A percentile compares a stretch with the other conserved stretches of the same genome.
phyloP scores from a whole-genome alignment of 2,797 vertebrate species.

The Harpagifer antarcticus region DNA sequence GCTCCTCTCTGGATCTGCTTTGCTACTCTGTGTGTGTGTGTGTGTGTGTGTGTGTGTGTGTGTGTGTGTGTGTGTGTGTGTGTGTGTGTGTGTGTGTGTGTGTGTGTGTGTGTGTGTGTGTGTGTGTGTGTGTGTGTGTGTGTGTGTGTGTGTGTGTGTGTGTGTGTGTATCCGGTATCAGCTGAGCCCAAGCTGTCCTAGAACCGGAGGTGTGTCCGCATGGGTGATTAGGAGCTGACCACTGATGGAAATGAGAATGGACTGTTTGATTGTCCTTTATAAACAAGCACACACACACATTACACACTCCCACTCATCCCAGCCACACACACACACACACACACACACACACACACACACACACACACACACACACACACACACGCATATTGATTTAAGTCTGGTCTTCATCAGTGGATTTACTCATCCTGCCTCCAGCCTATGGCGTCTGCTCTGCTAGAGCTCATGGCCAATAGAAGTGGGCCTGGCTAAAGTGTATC shows the following conservation, averaged over 20 bases:
- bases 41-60: slow-evolving; percentile 7
- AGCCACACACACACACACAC: slow-evolving; percentile 9
- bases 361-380: slow-evolving; percentile 12
- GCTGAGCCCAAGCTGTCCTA: slow-evolving; percentile 62
- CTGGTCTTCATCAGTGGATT: slow-evolving; percentile 75
- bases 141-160: slow-evolving; percentile 5
- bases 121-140: slow-evolving; percentile 6
- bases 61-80: slow-evolving; percentile 1
- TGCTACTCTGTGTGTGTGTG: slow-evolving; percentile 18
- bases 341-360: neutral
- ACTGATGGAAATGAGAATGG: slow-evolving; percentile 62
- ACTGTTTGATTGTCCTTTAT: slow-evolving; percentile 58
- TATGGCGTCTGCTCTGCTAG: slow-evolving; percentile 70
- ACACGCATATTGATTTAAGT: slow-evolving; percentile 66
- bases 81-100: slow-evolving; percentile 24
- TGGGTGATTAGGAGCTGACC: slow-evolving; percentile 59
- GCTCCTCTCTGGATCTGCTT: slow-evolving; percentile 67
- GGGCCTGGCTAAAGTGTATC: slow-evolving; percentile 30
- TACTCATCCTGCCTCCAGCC: slow-evolving; percentile 76
- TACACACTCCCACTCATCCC: slow-evolving; percentile 31
- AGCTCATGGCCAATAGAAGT: slow-evolving; percentile 54
- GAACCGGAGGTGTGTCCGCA: slow-evolving; percentile 63
- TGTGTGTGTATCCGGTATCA: slow-evolving; percentile 54
- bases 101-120: slow-evolving; percentile 20
- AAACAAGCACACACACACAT: slow-evolving; percentile 52